These are phyloP conservation scores for Drosophila pseudoobscura DNA, from an alignment of 1,140 invertebrate genomes.

Conservation along the genomic window DNA sequence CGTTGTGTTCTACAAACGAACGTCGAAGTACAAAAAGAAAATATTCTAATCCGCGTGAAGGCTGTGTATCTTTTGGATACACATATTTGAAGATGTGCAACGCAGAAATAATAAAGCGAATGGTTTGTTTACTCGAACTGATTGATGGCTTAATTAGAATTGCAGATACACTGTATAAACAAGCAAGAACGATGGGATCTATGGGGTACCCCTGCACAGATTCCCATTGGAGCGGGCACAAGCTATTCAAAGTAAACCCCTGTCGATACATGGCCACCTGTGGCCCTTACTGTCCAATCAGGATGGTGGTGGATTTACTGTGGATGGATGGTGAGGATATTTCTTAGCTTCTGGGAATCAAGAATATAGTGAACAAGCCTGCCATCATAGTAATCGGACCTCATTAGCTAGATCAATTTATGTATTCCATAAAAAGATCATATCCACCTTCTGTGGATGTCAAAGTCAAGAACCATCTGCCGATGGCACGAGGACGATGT, in stretches of 20 bases:
- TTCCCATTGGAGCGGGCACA: too few species aligned
- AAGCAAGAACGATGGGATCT: too few species aligned
- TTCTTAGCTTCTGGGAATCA: neutral
- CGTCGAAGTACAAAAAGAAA: slow-evolving; percentile 34
- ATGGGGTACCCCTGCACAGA: too few species aligned
- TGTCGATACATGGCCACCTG: too few species aligned
- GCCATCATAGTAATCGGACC: slow-evolving; percentile 43
- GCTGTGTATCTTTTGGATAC: slow-evolving; percentile 20
- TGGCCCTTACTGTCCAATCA: neutral
- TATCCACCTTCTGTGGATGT: slow-evolving; percentile 46
- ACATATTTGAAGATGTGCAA: slow-evolving; percentile 20
- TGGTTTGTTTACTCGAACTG: slow-evolving; percentile 64
- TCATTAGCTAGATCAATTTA: slow-evolving; percentile 61
- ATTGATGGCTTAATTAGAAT: slow-evolving; percentile 62
- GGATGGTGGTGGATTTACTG: slow-evolving; percentile 18
- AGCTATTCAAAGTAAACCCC: too few species aligned
- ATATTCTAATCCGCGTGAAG: slow-evolving; percentile 35
- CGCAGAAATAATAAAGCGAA: slow-evolving; percentile 40
- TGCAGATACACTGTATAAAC: too few species aligned
- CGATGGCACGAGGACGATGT: neutral
- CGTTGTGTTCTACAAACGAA: slow-evolving; percentile 73
- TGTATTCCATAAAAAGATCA: slow-evolving; percentile 50
- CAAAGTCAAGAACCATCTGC: slow-evolving; percentile 68
- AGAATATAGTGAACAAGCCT: slow-evolving; percentile 21
- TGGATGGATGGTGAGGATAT: neutral